These are phyloP conservation scores for Cyrtodaria siliqua DNA, from an alignment of 2,888 invertebrate genomes.

Conservation along the genomic window DNA sequence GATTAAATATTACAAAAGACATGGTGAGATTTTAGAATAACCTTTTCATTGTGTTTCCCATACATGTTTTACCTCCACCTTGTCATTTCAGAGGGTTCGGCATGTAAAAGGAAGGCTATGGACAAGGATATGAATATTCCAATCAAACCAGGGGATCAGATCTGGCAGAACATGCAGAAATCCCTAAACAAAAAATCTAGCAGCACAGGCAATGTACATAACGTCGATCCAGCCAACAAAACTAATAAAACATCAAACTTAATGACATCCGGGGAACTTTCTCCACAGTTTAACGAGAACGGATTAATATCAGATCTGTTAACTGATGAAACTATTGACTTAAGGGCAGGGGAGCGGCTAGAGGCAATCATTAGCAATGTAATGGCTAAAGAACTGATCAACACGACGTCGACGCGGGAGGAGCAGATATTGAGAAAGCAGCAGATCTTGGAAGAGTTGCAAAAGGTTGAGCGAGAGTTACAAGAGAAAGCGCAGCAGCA, in stretches of 20 bases:
- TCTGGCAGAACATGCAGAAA: conserved; percentile 79
- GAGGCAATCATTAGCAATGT: conserved; percentile 86
- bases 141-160: conserved; percentile 68
- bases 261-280: conserved; percentile 50
- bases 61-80: too few relatives aligned
- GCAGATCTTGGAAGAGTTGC: conserved; percentile 90
- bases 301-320: conserved; percentile 65
- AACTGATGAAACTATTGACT: conserved; percentile 73
- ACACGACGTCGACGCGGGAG: conserved; percentile 84
- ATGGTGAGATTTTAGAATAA: too few relatives aligned
- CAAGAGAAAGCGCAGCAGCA: conserved; percentile 88
- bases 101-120: conserved; percentile 54
- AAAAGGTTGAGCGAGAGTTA: conserved; percentile 91
- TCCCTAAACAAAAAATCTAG: conserved; percentile 69
- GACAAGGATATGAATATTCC: conserved; percentile 70
- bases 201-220: conserved; percentile 62
- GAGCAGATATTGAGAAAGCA: conserved; percentile 90
- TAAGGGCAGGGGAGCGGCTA: conserved; percentile 84
- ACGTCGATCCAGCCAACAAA: conserved; percentile 52
- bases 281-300: conserved; percentile 63
- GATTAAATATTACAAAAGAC: too few relatives aligned
- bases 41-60: too few relatives aligned
- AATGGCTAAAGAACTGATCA: conserved; percentile 84
- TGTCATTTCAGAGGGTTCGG: conserved; percentile 22
- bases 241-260: conserved; percentile 53